Evolutionary conservation across 23 tunicate genomes (phyloP), one percentile per base, ranked within the genome.

Genomic region (Styela clava): DNA sequence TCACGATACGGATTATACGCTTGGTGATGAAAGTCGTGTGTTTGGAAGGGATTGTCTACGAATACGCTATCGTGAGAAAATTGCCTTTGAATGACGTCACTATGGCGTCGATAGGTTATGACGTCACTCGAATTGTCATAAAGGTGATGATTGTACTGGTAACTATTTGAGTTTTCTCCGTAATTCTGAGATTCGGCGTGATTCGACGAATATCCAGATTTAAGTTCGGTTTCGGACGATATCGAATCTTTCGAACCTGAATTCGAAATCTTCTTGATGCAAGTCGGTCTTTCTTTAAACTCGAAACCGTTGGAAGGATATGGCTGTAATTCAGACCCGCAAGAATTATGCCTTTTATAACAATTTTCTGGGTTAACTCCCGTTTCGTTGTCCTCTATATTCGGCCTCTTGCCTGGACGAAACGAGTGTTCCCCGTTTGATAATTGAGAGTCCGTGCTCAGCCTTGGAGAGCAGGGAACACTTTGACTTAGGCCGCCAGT

Each of bases 51-150:
- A 28, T 65, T 65, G 71, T 65, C 71, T 9, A 12, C 56, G 12
- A 28, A 28, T 3, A 28, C 71, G 31, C 30, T 25, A 25, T 65
- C 71, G 71, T 32, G 34, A 21, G 77, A 71, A 29, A 19, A 71
- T 29, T 71, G 77, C 5, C 32, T 32, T 34, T 33, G 34, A 32
- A 34, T 30, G 37, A 71, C 35, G 34, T 71, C 77, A 34, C 77
- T 71, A 32, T 71, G 77, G 5, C 64, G 64, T 74, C 64, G 63
- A 24, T 74, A 52, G 2, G 68, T 52, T 24, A 24, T 51, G 80
- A 24, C 64, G 80, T 74, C 63, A 24, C 24, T 34, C 16, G 30
- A 2, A 25, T 36, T 36, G 67, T 37, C 44, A 18, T 74, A 44
- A 44, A 27, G 9, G 18, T 64, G 31, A 19, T 64, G 31, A 64